Percentiles rank a stretch among this genome's conserved stretches.
Evolutionary conservation across 2,113 vertebrate genomes (phyloP).

Genomic region (Neodontobutis hainanensis): DNA sequence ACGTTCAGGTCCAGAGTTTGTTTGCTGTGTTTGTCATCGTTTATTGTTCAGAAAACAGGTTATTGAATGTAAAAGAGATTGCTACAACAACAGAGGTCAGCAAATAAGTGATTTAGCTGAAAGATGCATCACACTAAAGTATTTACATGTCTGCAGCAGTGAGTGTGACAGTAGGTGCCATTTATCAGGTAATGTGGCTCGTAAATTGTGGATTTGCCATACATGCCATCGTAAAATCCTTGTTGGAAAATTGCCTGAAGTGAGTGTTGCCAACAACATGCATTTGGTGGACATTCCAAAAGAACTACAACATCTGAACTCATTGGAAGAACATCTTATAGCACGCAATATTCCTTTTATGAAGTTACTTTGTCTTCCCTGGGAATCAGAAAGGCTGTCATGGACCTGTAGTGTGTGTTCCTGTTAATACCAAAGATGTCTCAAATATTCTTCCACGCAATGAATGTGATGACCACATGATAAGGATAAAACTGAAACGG

Average conservation of each 20-base stretch:
- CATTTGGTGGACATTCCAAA: background rate
- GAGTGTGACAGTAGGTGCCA: too few species aligned
- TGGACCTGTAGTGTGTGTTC: constrained; percentile 16
- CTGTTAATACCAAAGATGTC: background rate
- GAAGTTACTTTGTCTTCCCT: constrained; percentile 9
- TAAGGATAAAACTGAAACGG: background rate
- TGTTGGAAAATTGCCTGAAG: background rate
- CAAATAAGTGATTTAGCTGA: too few species aligned
- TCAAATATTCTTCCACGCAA: background rate
- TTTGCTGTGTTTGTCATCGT: too few species aligned
- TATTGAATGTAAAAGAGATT: too few species aligned
- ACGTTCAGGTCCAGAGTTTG: too few species aligned
- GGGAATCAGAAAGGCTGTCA: constrained; percentile 29
- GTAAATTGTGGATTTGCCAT: background rate
- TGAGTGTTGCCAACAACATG: background rate
- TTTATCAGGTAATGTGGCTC: too few species aligned
- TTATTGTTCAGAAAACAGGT: too few species aligned
- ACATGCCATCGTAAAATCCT: background rate
- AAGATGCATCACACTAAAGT: too few species aligned
- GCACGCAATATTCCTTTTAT: constrained; percentile 31
- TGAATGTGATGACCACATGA: background rate
- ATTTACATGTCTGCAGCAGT: too few species aligned
- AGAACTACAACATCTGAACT: constrained; percentile 18
- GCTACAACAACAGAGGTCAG: too few species aligned
- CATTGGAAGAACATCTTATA: constrained; percentile 30